Percentiles rank a stretch among this genome's conserved stretches.
phyloP scores from a whole-genome alignment of 2,888 invertebrate genomes.

The Meganola albula region DNA sequence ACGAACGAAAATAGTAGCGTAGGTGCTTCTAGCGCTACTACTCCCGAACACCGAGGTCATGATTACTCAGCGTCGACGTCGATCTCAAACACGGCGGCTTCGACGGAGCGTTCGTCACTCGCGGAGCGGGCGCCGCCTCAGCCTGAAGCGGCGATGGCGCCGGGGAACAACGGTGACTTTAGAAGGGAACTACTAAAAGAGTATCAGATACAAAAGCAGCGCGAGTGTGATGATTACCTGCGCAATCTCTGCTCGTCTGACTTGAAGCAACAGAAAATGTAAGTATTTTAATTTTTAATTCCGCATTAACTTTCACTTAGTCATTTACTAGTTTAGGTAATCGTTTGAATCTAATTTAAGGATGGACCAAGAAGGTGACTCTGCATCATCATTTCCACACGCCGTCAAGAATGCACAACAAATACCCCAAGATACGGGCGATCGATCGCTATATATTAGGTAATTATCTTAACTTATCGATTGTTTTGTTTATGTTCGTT shows the following conservation, averaged over 20 bases:
- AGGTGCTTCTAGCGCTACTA: conserved; percentile 75
- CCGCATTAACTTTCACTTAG: conserved; percentile 9
- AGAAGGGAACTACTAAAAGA: conserved; percentile 86
- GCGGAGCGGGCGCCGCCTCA: conserved; percentile 49
- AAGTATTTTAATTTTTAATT: conserved; percentile 27
- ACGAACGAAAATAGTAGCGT: conserved; percentile 50
- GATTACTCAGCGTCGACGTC: conserved; percentile 81
- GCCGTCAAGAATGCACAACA: conserved; percentile 35
- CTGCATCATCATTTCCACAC: conserved; percentile 39
- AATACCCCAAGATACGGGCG: conserved; percentile 32
- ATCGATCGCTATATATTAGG: not conserved
- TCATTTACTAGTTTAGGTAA: conserved; percentile 5
- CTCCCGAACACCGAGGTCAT: conserved; percentile 82
- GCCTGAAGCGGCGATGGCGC: conserved; percentile 42
- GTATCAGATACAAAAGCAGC: conserved; percentile 87
- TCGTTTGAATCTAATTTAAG: conserved; percentile 40
- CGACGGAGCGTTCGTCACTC: conserved; percentile 73
- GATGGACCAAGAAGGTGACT: conserved; percentile 45
- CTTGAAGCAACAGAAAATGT: conserved; percentile 58
- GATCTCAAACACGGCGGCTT: conserved; percentile 82
- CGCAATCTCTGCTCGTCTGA: conserved; percentile 65
- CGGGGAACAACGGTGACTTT: conserved; percentile 55
- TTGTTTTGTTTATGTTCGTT: too few relatives aligned
- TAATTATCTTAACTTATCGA: too few relatives aligned
- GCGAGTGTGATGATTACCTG: conserved; percentile 71